Percentiles rank a stretch among this genome's conserved stretches.
These are phyloP conservation scores for Sphenopsis melanotis DNA, from an alignment of 2,797 vertebrate species.

Conservation along the genomic window DNA sequence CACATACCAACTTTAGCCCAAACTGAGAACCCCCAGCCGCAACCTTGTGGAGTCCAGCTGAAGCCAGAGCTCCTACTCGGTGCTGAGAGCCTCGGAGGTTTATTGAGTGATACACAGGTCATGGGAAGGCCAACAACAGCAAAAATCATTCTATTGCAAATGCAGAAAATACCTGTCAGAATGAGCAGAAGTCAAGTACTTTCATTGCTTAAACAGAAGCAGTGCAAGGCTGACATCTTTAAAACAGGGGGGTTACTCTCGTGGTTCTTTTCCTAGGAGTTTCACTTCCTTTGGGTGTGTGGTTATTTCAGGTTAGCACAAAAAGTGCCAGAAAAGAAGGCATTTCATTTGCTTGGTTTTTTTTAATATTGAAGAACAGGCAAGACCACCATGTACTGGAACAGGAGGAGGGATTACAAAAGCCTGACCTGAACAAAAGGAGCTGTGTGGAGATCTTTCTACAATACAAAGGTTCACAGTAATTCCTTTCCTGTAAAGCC, in stretches of 20 bases:
- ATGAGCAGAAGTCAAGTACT: neutral
- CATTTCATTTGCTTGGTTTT: neutral
- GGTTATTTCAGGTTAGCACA: neutral
- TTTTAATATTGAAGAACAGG: neutral
- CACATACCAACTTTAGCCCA: neutral
- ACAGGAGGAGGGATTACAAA: neutral
- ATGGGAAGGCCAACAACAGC: neutral
- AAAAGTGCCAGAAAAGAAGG: neutral
- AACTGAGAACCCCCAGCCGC: neutral
- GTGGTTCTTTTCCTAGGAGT: neutral
- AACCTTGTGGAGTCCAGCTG: neutral
- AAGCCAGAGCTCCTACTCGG: neutral
- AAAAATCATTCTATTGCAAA: neutral
- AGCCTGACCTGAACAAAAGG: neutral
- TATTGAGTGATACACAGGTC: neutral
- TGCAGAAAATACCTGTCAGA: neutral
- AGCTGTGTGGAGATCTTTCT: neutral
- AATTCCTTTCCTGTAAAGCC: neutral
- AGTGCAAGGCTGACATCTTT: neutral
- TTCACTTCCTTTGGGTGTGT: slow-evolving; percentile 50
- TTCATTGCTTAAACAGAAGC: neutral
- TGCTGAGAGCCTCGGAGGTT: neutral
- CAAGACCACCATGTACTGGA: neutral
- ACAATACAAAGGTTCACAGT: neutral
- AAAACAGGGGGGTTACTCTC: neutral